phyloP scores from a whole-genome alignment of 2,888 invertebrate species.

The Amphipoea lucens region DNA sequence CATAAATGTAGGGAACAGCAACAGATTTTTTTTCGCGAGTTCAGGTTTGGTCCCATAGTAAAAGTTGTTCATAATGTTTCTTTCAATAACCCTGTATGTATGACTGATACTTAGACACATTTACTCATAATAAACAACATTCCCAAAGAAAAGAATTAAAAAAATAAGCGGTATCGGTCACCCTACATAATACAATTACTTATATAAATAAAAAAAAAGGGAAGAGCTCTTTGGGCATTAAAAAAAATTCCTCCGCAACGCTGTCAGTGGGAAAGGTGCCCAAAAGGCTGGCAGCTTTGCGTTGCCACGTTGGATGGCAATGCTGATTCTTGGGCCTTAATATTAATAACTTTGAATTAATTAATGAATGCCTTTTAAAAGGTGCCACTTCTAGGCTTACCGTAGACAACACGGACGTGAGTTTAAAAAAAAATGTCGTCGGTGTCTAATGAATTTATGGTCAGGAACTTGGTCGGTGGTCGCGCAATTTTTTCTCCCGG shows the following conservation, averaged over 20 bases:
- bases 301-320: neutral
- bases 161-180: no score
- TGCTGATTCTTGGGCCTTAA: neutral
- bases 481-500: slow-evolving; percentile 83
- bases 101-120: no score
- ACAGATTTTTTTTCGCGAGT: no score
- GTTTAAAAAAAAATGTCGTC: slow-evolving; percentile 84
- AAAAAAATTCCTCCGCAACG: no score
- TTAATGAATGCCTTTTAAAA: neutral
- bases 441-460: slow-evolving; percentile 90
- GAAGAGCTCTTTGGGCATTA: neutral
- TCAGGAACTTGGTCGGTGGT: slow-evolving; percentile 86
- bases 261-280: neutral
- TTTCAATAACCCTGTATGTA: no score
- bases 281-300: neutral
- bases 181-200: neutral
- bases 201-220: neutral
- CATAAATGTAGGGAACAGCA: no score
- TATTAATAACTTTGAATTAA: neutral
- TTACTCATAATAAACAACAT: no score
- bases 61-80: no score
- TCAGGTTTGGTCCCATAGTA: no score
- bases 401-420: slow-evolving; percentile 77
- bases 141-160: no score
- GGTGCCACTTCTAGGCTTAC: slow-evolving; percentile 73